phyloP scores from a whole-genome alignment of 53 echinoderm and acorn worm species.

The Apostichopus leukothele region DNA sequence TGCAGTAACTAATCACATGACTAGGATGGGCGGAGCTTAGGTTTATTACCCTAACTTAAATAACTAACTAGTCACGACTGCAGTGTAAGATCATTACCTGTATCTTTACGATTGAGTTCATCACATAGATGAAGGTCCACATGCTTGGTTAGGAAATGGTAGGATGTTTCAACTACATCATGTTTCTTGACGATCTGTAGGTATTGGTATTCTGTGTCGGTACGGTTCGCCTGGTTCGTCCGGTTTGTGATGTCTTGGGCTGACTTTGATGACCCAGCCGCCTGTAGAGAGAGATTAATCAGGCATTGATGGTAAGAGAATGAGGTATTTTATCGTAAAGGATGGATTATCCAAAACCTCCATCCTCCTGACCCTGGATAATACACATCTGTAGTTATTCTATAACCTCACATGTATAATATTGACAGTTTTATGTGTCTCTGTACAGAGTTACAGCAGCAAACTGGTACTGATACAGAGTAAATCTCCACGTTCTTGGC shows the following conservation, averaged over 20 bases:
- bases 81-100: conserved; percentile 52
- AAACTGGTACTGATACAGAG: too few species aligned
- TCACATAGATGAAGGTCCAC: conserved; percentile 96
- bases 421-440: too few species aligned
- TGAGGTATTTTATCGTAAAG: too few species aligned
- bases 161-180: conserved; percentile 91
- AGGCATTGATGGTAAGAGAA: too few species aligned
- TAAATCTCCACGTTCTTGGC: too few species aligned
- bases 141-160: conserved; percentile 81
- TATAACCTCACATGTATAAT: too few species aligned
- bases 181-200: conserved; percentile 90
- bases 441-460: too few species aligned
- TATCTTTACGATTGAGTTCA: conserved; percentile 89
- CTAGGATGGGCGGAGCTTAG: too few species aligned
- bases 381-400: too few species aligned
- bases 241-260: conserved; percentile 54
- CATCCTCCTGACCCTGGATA: background rate
- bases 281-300: conserved; percentile 34
- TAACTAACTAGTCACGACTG: too few species aligned
- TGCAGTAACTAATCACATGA: too few species aligned
- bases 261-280: conserved; percentile 41
- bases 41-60: too few species aligned
- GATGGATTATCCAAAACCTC: background rate
- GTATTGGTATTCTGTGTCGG: conserved; percentile 71
- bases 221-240: conserved; percentile 65